Conservation (phyloP, 2,888 invertebrate species). For the Temnothorax ravouxi region DNA sequence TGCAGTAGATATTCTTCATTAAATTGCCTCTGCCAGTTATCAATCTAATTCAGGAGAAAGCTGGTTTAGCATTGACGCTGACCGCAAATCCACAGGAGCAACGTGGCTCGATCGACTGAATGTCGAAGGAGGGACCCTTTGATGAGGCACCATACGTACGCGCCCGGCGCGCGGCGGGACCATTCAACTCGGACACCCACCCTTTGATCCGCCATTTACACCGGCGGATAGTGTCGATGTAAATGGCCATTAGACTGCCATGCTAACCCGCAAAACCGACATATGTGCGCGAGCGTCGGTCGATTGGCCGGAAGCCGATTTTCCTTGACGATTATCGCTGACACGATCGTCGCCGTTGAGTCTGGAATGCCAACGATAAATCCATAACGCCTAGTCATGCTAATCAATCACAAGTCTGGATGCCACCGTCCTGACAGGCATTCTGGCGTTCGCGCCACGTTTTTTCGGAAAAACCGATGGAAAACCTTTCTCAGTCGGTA, state of each 20-base stretch:
- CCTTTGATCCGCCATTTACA: constrained; percentile 75
- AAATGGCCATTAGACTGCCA: constrained; percentile 77
- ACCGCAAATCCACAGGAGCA: constrained; percentile 71
- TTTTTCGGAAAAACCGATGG: constrained; percentile 27
- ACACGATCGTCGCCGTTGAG: constrained; percentile 36
- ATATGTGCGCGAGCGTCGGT: constrained; percentile 63
- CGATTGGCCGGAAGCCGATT: constrained; percentile 73
- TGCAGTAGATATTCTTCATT: neutral
- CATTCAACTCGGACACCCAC: constrained; percentile 66
- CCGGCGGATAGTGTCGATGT: constrained; percentile 77
- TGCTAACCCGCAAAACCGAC: constrained; percentile 73
- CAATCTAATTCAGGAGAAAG: constrained; percentile 42
- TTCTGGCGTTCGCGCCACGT: neutral
- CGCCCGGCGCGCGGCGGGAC: constrained; percentile 60
- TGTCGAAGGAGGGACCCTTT: constrained; percentile 71
- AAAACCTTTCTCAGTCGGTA: neutral
- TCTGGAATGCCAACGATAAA: constrained; percentile 40
- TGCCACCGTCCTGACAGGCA: constrained; percentile 17
- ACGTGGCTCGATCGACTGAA: constrained; percentile 57
- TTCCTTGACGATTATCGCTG: constrained; percentile 57
- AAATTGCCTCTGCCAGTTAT: constrained; percentile 9
- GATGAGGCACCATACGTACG: constrained; percentile 70
- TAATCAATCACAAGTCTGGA: constrained; percentile 33
- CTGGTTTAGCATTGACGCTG: constrained; percentile 52
- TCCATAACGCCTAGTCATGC: constrained; percentile 37